A percentile compares a stretch with the other conserved stretches of the same genome.
These are phyloP conservation scores for Agelaius phoeniceus DNA, from an alignment of 2,113 vertebrate genomes.

Conservation along the genomic window DNA sequence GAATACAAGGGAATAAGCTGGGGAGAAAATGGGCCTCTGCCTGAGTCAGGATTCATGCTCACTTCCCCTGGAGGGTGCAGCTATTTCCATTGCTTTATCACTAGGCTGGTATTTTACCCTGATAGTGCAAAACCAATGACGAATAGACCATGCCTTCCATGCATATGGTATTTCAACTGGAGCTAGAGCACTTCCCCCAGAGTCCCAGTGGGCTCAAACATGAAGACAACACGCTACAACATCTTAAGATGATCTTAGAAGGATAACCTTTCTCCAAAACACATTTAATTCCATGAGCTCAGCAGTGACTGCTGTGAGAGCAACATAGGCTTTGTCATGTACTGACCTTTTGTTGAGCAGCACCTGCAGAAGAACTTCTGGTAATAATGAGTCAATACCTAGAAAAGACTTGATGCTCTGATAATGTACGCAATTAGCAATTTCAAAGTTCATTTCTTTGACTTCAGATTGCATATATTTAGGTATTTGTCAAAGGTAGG, in stretches of 20 bases:
- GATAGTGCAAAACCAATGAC: not conserved
- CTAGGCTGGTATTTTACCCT: not conserved
- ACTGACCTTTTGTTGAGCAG: not conserved
- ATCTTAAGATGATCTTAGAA: not conserved
- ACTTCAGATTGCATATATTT: not conserved
- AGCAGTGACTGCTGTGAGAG: not conserved
- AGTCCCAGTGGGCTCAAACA: not conserved
- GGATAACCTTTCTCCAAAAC: not conserved
- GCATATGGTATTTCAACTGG: not conserved
- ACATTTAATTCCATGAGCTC: not conserved
- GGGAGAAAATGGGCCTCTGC: not conserved
- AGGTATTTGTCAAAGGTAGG: not conserved
- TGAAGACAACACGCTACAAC: not conserved
- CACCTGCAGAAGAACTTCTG: not conserved
- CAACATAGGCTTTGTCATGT: not conserved
- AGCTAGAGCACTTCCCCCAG: not conserved
- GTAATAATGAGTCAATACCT: conserved; percentile 31
- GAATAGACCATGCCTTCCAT: accelerated
- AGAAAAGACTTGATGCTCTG: not conserved
- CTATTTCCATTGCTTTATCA: not conserved
- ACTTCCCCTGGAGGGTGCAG: not conserved
- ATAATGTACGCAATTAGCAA: not conserved
- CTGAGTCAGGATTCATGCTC: not conserved
- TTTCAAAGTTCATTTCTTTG: not conserved
- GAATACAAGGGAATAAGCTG: not conserved